Conservation (phyloP, 1,140 invertebrate species). For the Hylaeus volcanicus region DNA sequence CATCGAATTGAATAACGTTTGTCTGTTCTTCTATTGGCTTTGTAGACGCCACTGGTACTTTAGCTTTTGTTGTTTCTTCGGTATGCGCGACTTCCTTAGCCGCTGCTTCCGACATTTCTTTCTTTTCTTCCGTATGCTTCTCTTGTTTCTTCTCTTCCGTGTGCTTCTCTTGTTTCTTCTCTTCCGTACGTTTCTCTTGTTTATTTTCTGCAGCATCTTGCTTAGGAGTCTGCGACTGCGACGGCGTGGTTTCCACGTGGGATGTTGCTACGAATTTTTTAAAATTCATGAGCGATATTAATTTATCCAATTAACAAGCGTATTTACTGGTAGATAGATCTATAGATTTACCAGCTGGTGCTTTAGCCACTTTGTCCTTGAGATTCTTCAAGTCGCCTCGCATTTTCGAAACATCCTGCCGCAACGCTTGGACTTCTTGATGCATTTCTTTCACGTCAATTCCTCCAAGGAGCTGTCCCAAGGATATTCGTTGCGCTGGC, state of each 20-base stretch:
- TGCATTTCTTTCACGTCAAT: constrained; percentile 51
- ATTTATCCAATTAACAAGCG: too few relatives aligned
- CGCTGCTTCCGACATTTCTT: too few relatives aligned
- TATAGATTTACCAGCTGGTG: not conserved
- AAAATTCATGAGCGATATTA: not conserved
- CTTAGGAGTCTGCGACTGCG: too few relatives aligned
- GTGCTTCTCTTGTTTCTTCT: not conserved
- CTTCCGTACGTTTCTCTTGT: not conserved
- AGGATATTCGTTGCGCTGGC: not conserved
- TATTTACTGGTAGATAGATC: not conserved
- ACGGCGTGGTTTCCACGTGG: too few relatives aligned
- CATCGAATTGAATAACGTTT: constrained; percentile 56
- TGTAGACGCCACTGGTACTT: not conserved
- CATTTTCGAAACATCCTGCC: constrained; percentile 49
- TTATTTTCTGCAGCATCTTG: not conserved
- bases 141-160: too few relatives aligned
- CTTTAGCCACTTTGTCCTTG: constrained; percentile 12
- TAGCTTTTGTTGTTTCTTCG: not conserved
- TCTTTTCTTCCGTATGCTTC: not conserved
- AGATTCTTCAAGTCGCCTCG: constrained; percentile 48
- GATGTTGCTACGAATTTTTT: not conserved
- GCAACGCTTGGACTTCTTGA: constrained; percentile 43
- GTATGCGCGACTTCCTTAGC: not conserved
- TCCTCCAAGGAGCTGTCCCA: constrained; percentile 27
- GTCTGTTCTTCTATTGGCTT: not conserved